A percentile compares a stretch with the other conserved stretches of the same genome.
phyloP scores from a whole-genome alignment of 1,140 invertebrate species.

The Drosophila malerkotliana region DNA sequence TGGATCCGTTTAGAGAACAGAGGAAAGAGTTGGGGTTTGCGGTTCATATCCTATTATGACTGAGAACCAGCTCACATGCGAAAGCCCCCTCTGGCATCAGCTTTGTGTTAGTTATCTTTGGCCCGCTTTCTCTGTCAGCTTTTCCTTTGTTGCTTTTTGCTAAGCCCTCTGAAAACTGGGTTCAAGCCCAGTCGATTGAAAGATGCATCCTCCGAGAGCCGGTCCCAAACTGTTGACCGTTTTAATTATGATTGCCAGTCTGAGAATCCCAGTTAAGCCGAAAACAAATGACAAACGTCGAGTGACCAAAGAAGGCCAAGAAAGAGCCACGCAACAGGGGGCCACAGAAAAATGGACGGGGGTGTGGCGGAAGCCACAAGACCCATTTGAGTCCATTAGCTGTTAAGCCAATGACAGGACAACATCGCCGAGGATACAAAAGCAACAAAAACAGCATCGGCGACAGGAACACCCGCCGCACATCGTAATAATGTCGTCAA shows the following conservation, averaged over 20 bases:
- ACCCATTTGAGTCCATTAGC: conserved; percentile 74
- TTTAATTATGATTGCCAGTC: conserved; percentile 56
- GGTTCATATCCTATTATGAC: conserved; percentile 18
- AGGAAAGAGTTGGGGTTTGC: conserved; percentile 30
- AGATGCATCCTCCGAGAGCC: conserved; percentile 21
- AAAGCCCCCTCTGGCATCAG: conserved; percentile 8
- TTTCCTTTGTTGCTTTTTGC: conserved; percentile 1
- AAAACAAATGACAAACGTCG: conserved; percentile 57
- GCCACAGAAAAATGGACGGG: conserved; percentile 11
- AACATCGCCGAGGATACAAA: conserved; percentile 39
- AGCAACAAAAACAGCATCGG: conserved; percentile 21
- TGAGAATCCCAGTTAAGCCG: conserved; percentile 46
- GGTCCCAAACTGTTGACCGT: conserved; percentile 30
- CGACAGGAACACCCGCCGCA: conserved; percentile 31
- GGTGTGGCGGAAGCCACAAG: conserved; percentile 31
- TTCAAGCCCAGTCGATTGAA: neutral
- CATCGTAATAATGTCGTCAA: conserved; percentile 65
- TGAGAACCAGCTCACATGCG: neutral
- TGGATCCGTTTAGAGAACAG: conserved; percentile 8
- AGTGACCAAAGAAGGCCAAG: conserved; percentile 39
- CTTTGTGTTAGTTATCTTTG: conserved; percentile 23
- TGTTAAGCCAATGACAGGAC: conserved; percentile 67
- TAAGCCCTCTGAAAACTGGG: neutral
- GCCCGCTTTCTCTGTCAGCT: neutral
- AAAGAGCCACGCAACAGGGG: neutral